Conservation (phyloP, 2,113 vertebrate genomes). For the Copsychus sechellarum region DNA sequence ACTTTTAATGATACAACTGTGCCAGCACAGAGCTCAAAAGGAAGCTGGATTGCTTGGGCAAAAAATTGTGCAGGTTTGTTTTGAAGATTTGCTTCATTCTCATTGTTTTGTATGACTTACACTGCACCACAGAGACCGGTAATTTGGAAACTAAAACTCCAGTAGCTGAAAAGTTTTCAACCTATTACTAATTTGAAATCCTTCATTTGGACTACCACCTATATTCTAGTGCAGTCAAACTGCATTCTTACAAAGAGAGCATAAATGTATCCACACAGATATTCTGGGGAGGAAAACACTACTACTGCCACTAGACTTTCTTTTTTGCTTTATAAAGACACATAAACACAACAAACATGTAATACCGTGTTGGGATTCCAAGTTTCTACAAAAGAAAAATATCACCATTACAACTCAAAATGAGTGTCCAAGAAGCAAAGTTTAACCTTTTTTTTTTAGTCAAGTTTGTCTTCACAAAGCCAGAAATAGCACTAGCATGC, state of each 20-base stretch:
- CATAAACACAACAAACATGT: neutral
- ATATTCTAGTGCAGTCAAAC: neutral
- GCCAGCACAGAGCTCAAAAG: neutral
- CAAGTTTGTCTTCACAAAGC: neutral
- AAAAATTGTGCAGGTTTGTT: neutral
- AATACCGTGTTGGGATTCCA: neutral
- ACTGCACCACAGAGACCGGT: neutral
- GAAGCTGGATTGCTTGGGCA: neutral
- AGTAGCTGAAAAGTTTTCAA: constrained; percentile 10
- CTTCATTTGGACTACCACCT: neutral
- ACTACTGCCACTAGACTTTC: neutral
- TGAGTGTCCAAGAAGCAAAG: neutral
- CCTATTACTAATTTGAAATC: neutral
- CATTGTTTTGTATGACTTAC: neutral
- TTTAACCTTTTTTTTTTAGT: neutral
- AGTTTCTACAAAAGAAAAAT: neutral
- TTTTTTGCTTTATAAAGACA: neutral
- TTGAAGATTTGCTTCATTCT: neutral
- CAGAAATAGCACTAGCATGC: neutral
- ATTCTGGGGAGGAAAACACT: neutral
- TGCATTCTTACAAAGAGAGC: neutral
- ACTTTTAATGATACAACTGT: neutral
- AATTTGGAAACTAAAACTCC: neutral
- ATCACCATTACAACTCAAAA: neutral
- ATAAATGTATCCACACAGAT: neutral